Base-by-base conservation (phyloP, 2,797 vertebrate genomes). In the Thamnophis elegans region DNA sequence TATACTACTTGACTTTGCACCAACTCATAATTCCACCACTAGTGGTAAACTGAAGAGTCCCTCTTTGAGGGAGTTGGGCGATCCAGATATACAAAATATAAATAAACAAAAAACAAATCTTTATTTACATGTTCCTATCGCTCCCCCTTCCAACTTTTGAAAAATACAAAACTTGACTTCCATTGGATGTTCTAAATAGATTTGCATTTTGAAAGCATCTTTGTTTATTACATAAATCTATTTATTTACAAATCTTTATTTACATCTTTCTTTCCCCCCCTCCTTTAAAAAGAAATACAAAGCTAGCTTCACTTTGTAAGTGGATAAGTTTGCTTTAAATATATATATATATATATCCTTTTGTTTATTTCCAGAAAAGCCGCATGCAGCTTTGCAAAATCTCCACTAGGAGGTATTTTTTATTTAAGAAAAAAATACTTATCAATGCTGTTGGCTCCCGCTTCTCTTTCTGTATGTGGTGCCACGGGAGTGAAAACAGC, bases 331-430 rank as follows among this genome's bases (percentile, higher is more conserved):
- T 92, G 95, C 32, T 94, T 93, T n/a, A n/a, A n/a, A n/a, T n/a
- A n/a, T n/a, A n/a, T n/a, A n/a, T n/a, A n/a, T n/a, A n/a, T n/a
- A n/a, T n/a, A n/a, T n/a, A n/a, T 55, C 82, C 86, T 86, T 87
- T 94, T 47, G 93, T 95, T 88, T 95, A 89, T 96, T 95, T 95
- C 93, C n/a, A 85, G 32, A 18, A 55, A 55, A 88, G 62, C 26
- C 55, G 36, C 32, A 94, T 97, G 96, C 96, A 96, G 53, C 96
- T 96, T 96, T 95, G 95, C 95, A 94, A 94, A 94, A 90, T 82
- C 89, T 86, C 93, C 59, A 12, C 95, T 92, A 85, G 88, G 94
- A 93, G 92, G 93, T 92, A 93, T 90, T 90, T 92, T 85, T 73
- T 78, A 25, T 58, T 32, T 87, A 62, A 32, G 53, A 87, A 53